Base-by-base conservation (phyloP, 2,797 vertebrate genomes). In the Lithobates sylvaticus region DNA sequence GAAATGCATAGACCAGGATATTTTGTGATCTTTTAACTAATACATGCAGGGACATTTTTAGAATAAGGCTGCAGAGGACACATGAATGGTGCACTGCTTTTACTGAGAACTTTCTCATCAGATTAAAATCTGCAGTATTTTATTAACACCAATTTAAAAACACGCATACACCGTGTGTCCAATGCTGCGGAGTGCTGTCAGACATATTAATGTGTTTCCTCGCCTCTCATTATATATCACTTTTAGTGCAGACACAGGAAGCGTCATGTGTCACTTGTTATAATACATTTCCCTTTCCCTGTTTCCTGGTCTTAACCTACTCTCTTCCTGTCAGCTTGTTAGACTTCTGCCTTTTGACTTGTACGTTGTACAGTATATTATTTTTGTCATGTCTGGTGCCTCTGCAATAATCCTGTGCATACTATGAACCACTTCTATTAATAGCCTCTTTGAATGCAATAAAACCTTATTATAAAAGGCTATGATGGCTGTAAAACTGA, bases 221-320 rank as follows among this genome's bases (percentile, higher is more conserved):
- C 64, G 80, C 72, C 72, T 69, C 10, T 70, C 64, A 76, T 16
- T 13, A 23, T 81, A 64, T 69, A 72, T 54, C 78, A 86, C 72
- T 86, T 76, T 58, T 67, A 65, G 77, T 9, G 23, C 61, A 85
- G 77, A 65, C 54, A 42, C 84, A 81, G 84, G 84, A 86, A 86
- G 75, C 32, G 13, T 81, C 39, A 76, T 76, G 44, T 76, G 72
- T 76, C 78, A 86, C 61, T 85, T 47, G 54, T 72, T 70, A 79
- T 78, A 79, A 75, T 81, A 68, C 61, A 76, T 81, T 86, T 86
- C 69, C 78, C 47, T 86, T 86, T 86, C 76, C 42, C 84, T 70
- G 78, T 81, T 81, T 79, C 84, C 71, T 42, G 64, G 23, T 76
- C 84, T 86, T 74, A 76, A 80, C 78, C 76, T 72, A 54, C 54